A percentile compares a stretch with the other conserved stretches of the same genome.
These are phyloP conservation scores for Pangasius krempfi DNA, from an alignment of 2,797 vertebrate genomes.

Conservation along the genomic window DNA sequence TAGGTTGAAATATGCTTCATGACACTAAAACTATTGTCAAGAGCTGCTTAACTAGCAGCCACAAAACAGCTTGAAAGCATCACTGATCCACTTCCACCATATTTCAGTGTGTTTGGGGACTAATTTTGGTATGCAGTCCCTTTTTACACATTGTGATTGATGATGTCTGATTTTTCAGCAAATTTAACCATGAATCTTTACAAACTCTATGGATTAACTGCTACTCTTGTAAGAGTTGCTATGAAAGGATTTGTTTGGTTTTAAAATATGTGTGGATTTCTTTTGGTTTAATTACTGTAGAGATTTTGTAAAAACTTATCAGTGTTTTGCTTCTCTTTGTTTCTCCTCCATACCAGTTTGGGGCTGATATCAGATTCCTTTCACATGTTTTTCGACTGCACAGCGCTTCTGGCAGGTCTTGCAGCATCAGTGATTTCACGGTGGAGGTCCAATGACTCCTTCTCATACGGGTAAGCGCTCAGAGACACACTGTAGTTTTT, in stretches of 20 bases:
- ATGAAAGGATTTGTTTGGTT: background rate
- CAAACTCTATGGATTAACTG: background rate
- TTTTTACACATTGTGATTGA: background rate
- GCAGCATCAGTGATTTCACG: slow-evolving; percentile 97
- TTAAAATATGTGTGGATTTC: background rate
- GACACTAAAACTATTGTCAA: background rate
- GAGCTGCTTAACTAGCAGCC: background rate
- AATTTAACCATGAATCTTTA: too few species aligned
- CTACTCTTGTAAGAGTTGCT: background rate
- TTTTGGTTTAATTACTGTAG: background rate
- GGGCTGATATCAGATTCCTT: slow-evolving; percentile 98
- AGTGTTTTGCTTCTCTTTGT: background rate
- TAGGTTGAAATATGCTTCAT: background rate
- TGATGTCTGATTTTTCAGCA: background rate
- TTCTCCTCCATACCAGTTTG: slow-evolving; percentile 80
- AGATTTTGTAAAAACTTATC: background rate
- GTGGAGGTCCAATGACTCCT: slow-evolving; percentile 96
- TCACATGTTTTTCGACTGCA: slow-evolving; percentile 99
- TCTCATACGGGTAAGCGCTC: slow-evolving; percentile 91
- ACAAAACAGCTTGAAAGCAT: background rate
- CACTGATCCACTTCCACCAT: background rate
- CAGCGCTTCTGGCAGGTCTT: slow-evolving; percentile 92
- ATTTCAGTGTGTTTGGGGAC: background rate
- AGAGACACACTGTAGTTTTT: background rate
- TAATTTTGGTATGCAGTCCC: background rate